Percentiles rank a stretch among this genome's conserved stretches.
Evolutionary conservation across 2,797 vertebrate species (phyloP).

Genomic region (Pangasius sanitwongsei): DNA sequence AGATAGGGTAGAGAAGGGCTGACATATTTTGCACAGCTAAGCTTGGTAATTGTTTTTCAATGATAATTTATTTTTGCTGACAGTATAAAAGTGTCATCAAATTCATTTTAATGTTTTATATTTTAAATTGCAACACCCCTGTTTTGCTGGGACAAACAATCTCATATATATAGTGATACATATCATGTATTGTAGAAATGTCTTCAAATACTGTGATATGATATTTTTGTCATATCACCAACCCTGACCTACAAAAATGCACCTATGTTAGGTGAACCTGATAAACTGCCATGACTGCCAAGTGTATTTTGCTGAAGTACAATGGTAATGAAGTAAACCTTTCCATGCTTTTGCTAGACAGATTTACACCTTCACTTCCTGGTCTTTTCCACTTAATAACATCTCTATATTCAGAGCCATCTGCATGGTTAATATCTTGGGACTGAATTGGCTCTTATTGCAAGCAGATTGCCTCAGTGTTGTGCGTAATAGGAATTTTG

Average conservation of each 20-base stretch:
- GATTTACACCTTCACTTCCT: neutral
- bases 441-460: neutral
- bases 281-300: neutral
- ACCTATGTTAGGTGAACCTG: neutral
- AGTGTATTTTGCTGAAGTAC: neutral
- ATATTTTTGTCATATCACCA: neutral
- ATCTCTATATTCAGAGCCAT: neutral
- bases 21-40: neutral
- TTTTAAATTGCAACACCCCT: neutral
- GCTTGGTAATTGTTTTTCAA: neutral
- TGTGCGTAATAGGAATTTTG: slow-evolving; percentile 36
- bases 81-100: neutral
- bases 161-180: neutral
- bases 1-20: neutral
- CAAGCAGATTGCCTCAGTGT: neutral
- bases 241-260: neutral
- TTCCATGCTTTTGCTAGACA: neutral
- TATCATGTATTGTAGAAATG: neutral
- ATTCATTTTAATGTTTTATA: neutral
- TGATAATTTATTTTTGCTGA: neutral
- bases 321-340: neutral
- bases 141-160: neutral
- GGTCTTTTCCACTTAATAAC: neutral
- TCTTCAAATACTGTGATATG: neutral
- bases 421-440: neutral